Conservation (phyloP, 2,888 invertebrate genomes). For the Euplexia lucipara region DNA sequence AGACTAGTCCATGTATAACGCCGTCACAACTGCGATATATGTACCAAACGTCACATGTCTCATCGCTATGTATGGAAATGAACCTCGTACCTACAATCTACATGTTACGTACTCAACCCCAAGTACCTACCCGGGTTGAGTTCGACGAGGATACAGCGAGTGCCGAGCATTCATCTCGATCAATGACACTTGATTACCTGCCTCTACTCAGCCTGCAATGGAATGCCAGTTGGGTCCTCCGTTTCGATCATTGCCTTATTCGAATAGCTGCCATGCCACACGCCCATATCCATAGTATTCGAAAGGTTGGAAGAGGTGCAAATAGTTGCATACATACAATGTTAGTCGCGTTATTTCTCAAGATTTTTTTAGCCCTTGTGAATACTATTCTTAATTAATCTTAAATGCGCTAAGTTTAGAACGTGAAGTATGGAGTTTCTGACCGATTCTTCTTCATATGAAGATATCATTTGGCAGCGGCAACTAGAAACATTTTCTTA, state of each 20-base stretch:
- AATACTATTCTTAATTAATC: too few relatives aligned
- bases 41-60: neutral
- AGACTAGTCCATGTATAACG: neutral
- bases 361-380: neutral
- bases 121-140: slow-evolving; percentile 9
- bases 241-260: slow-evolving; percentile 27
- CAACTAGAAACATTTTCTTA: too few relatives aligned
- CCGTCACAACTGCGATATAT: slow-evolving; percentile 4
- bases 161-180: slow-evolving; percentile 49
- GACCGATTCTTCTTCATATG: too few relatives aligned
- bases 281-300: neutral
- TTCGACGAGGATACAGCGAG: slow-evolving; percentile 35
- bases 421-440: too few relatives aligned
- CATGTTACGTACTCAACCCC: slow-evolving; percentile 19
- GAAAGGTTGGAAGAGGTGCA: slow-evolving; percentile 15
- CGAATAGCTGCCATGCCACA: slow-evolving; percentile 17
- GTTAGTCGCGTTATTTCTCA: neutral
- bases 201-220: slow-evolving; percentile 26
- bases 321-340: slow-evolving; percentile 22
- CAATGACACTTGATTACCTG: slow-evolving; percentile 59
- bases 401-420: too few relatives aligned
- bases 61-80: slow-evolving; percentile 4
- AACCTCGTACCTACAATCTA: slow-evolving; percentile 8
- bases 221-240: slow-evolving; percentile 49
- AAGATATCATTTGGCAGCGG: too few relatives aligned